These are phyloP conservation scores for Uropsilus gracilis DNA, from an alignment of 2,113 vertebrate species.

Conservation along the genomic window DNA sequence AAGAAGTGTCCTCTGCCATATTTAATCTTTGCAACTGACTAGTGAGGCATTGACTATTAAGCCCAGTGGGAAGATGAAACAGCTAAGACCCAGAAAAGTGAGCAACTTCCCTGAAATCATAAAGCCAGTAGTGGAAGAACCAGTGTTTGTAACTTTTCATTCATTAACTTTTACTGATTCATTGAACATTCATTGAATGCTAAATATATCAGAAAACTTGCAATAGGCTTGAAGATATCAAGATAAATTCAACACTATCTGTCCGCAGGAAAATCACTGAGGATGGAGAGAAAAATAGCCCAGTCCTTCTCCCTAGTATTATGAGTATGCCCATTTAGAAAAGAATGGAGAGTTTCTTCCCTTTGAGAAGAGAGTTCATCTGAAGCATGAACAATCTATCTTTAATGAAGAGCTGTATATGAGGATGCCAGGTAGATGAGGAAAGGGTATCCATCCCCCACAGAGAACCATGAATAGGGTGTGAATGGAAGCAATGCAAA, in stretches of 20 bases:
- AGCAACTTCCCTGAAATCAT: background rate
- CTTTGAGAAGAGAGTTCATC: background rate
- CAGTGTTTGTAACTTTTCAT: background rate
- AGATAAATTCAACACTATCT: background rate
- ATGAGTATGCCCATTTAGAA: rapidly evolving
- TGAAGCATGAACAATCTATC: background rate
- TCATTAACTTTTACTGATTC: background rate
- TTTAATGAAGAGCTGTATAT: background rate
- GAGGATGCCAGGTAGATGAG: background rate
- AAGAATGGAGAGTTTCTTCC: rapidly evolving
- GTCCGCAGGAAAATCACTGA: background rate
- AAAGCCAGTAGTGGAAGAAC: background rate
- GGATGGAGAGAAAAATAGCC: background rate
- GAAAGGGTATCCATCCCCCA: background rate
- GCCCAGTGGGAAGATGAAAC: background rate
- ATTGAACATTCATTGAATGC: background rate
- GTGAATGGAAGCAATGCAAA: background rate
- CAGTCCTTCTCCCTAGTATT: rapidly evolving
- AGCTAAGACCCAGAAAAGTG: background rate
- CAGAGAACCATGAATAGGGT: background rate
- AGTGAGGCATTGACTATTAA: background rate
- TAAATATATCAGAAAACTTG: background rate
- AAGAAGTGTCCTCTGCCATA: too few relatives aligned
- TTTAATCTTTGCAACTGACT: background rate
- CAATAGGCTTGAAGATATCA: background rate